Evolutionary conservation across 2,888 invertebrate species (phyloP).

Genomic region (Apotomis turbidana): DNA sequence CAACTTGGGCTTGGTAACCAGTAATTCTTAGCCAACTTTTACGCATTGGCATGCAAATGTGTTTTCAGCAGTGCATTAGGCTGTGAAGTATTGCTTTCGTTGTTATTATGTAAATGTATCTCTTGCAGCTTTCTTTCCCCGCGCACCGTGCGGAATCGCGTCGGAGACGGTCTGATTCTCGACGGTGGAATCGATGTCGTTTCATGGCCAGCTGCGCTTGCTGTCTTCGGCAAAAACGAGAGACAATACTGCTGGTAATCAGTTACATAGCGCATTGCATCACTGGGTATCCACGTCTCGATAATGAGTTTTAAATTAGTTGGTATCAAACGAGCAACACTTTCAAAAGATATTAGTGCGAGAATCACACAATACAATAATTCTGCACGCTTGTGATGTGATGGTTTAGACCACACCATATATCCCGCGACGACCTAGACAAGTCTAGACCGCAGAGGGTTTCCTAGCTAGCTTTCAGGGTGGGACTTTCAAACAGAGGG

Average conservation of each 20-base stretch:
- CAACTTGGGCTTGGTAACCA: neutral
- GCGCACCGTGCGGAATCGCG: constrained; percentile 23
- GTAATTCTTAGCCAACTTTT: neutral
- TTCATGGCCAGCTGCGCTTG: constrained; percentile 34
- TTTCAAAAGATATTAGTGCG: constrained; percentile 3
- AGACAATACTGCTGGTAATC: constrained; percentile 30
- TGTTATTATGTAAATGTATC: constrained; percentile 33
- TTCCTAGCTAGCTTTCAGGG: too few relatives aligned
- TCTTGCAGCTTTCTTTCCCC: constrained; percentile 37
- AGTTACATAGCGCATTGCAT: constrained; percentile 35
- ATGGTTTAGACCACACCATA: too few relatives aligned
- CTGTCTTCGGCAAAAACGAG: constrained; percentile 19
- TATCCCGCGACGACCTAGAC: too few relatives aligned
- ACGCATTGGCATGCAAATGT: constrained; percentile 19
- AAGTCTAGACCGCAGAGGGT: too few relatives aligned
- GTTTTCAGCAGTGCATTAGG: constrained; percentile 24
- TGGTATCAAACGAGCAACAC: neutral
- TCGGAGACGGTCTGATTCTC: constrained; percentile 37
- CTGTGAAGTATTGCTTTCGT: constrained; percentile 33
- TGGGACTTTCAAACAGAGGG: too few relatives aligned
- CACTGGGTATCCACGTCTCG: constrained; percentile 5
- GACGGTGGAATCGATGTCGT: constrained; percentile 21
- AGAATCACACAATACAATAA: neutral
- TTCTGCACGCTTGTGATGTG: too few relatives aligned
- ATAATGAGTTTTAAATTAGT: constrained; percentile 21